phyloP scores from a whole-genome alignment of 2,113 vertebrate genomes.

The Xyliphius kryptos region DNA sequence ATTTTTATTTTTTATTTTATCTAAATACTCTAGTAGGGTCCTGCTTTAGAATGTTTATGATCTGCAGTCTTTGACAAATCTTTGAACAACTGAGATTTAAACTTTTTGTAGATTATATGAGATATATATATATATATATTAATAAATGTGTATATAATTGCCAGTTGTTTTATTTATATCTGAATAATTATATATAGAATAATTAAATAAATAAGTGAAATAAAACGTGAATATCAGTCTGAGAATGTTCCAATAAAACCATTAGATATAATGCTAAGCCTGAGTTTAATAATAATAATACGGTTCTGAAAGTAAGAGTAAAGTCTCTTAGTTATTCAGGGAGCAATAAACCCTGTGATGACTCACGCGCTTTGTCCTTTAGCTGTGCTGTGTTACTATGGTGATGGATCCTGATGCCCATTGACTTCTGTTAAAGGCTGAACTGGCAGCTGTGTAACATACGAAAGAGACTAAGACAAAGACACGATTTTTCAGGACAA shows the following conservation, averaged over 20 bases:
- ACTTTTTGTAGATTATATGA: no score
- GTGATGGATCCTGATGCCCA: conserved; percentile 47
- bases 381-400: conserved; percentile 56
- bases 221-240: no score
- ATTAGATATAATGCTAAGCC: no score
- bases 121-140: conserved; percentile 12
- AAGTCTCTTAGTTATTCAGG: conserved; percentile 13
- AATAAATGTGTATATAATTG: no score
- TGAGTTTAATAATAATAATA: no score
- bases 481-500: conserved; percentile 23
- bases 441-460: conserved; percentile 29
- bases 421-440: conserved; percentile 44
- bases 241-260: no score
- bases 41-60: conserved; percentile 18
- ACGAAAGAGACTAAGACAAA: conserved; percentile 15
- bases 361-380: conserved; percentile 54
- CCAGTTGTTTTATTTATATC: no score
- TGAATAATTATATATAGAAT: no score
- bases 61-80: conserved; percentile 34
- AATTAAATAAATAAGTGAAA: no score
- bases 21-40: conserved; percentile 11
- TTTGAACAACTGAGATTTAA: conserved; percentile 42
- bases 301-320: conserved; percentile 2
- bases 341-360: conserved; percentile 49
- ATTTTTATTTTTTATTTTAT: no score